Percentiles rank a stretch among this genome's conserved stretches.
Evolutionary conservation across 1,140 invertebrate species (phyloP).

Genomic region (Vanessa atalanta): DNA sequence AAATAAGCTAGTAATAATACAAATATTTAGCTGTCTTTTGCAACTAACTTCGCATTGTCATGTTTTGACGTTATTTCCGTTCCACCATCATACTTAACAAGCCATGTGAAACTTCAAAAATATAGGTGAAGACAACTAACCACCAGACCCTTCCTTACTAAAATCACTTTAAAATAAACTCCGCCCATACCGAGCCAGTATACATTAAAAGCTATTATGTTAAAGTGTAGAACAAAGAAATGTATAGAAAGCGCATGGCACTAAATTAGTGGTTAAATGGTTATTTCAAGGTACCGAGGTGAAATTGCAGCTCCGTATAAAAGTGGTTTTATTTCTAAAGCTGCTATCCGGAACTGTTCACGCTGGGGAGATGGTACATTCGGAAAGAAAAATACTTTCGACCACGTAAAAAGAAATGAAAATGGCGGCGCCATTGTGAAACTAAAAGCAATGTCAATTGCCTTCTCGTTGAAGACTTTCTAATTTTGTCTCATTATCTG

Average conservation of each 20-base stretch:
- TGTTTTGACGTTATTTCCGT: too few relatives aligned
- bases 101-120: too few relatives aligned
- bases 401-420: constrained; percentile 2
- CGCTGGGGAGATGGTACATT: not conserved
- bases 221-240: not conserved
- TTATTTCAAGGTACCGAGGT: constrained; percentile 1
- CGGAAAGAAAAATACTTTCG: not conserved
- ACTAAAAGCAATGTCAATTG: not conserved
- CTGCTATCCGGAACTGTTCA: not conserved
- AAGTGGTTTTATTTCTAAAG: not conserved
- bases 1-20: too few relatives aligned
- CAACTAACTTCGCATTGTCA: too few relatives aligned
- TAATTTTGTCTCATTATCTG: not conserved
- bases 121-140: too few relatives aligned
- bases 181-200: too few relatives aligned
- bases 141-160: too few relatives aligned
- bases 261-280: not conserved
- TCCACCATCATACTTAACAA: too few relatives aligned
- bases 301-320: constrained; percentile 6
- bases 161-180: too few relatives aligned
- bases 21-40: too few relatives aligned
- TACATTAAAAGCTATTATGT: not conserved
- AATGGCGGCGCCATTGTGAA: not conserved
- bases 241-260: not conserved
- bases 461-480: not conserved